Base-by-base conservation (phyloP, 2,113 vertebrate genomes). In the Motacilla alba region DNA sequence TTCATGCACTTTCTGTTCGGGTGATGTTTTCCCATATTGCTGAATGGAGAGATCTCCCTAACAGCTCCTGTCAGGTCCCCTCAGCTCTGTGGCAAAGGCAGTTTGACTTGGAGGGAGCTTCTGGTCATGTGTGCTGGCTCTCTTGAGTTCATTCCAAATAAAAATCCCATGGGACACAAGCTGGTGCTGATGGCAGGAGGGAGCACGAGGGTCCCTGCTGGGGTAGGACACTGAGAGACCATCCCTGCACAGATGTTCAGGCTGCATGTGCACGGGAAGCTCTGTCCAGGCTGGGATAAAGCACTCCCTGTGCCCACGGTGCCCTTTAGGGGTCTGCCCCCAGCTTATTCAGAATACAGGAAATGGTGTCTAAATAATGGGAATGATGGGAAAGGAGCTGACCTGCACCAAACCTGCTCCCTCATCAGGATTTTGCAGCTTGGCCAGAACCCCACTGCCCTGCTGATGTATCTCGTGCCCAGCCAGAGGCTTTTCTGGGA, bases 171-270 rank as follows among this genome's bases (percentile, higher is more conserved):
- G 43, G 37, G 55, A 58, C 8, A 41, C 58, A 22, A 53, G 35
- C 4, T 2, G 7, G 15, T 55, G 63, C 19, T 9, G 7, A 20
- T 14, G 35, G 53, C 16, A 41, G 81, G 66, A 87, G 35, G 53
- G 72, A 43, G 7, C 44, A 33, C 0, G 0, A 17, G 30, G 23
- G 55, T 79, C 41, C 14, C 11, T 53, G 37, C 27, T 0, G 3
- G 23, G 30, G 8, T n/a, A 35, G 59, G 13, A 15, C 46, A 7
- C 31, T 23, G 21, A 72, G 33, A 18, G 24, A 49, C 30, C 6
- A 6, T 15, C 53, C n/a, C 41, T 7, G 7, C 12, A 31, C 39
- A 28, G 60, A 21, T 1, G 4, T 39, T 59, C 1, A 4, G 44
- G 30, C 46, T 58, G 55, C 11, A 22, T 5, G 8, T 21, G n/a